Base-by-base conservation (phyloP, 2,888 invertebrate species). In the Leucophora obtusa region DNA sequence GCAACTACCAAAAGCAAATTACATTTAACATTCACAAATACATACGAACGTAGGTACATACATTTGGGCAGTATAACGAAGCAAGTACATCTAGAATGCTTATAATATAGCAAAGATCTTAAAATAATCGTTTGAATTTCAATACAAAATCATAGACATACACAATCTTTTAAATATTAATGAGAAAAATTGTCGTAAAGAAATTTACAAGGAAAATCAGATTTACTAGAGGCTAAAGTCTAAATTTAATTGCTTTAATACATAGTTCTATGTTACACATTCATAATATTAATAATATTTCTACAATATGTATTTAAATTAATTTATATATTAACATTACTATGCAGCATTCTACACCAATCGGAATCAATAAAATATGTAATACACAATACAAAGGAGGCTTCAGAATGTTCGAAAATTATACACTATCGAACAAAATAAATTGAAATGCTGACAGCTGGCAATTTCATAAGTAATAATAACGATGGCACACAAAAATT, bases 1-100 rank as follows among this genome's bases (percentile, higher is more conserved):
- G 81, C 81, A 81, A 73, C 69, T 77, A 77, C 81, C 81, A 62
- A 81, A 77, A 73, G 66, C 35, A 81, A 81, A 81, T 81, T 81
- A 66, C 76, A 73, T 81, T 73, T 70, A 81, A 73, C 77, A 81
- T 77, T 76, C 73, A 58, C 54, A 56, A 4, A 6, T 11, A 24
- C 4, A 47, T 47, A 47, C 5, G 43, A n/a, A 43, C 5, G 14
- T 21, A 21, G 1, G 7, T 38, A 38, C 4, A 11, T 38, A 38
- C 38, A 38, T 38, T 38, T 3, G 10, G 10, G 4, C 38, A 4
- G 11, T 38, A 14, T 38, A 11, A 14, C 10, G 38, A 28, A 6
- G 7, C 28, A 6, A 6, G 28, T 28, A 28, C 28, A 28, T 3
- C 28, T 28, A 28, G 1, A 28, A 28, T 28, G 4, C 7, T 6